A percentile compares a stretch with the other conserved stretches of the same genome.
These are phyloP conservation scores for Bufotes viridis DNA, from an alignment of 2,797 vertebrate species.

Conservation along the genomic window DNA sequence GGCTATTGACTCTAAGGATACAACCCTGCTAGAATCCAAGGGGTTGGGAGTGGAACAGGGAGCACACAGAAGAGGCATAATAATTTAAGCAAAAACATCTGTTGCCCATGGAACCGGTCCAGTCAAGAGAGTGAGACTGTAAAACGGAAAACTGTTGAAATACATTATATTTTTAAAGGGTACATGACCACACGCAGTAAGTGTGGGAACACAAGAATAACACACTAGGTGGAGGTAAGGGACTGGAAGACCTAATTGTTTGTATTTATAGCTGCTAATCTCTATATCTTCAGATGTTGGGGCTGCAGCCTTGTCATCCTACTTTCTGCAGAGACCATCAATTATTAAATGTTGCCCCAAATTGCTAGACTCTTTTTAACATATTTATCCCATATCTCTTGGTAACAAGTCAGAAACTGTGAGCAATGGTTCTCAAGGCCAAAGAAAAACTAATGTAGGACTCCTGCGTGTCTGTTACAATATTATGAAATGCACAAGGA, in stretches of 20 bases:
- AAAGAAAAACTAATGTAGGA: not conserved
- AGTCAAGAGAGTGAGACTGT: no score
- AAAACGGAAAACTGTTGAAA: no score
- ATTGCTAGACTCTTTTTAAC: not conserved
- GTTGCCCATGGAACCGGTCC: no score
- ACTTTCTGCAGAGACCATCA: not conserved
- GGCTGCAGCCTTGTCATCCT: not conserved
- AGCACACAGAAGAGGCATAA: no score
- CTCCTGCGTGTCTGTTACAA: not conserved
- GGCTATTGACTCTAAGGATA: no score
- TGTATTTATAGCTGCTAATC: not conserved
- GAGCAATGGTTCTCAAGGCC: not conserved
- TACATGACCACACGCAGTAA: not conserved
- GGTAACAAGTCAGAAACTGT: not conserved
- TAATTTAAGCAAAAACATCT: no score
- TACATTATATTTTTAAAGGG: no score
- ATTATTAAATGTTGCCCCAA: slow-evolving; percentile 6
- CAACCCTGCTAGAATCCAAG: no score
- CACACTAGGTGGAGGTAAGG: slow-evolving; percentile 44
- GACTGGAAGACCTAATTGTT: not conserved
- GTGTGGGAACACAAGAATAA: not conserved
- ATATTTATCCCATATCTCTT: no score
- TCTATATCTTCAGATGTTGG: not conserved
- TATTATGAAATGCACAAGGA: not conserved
- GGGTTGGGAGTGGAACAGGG: no score